Evolutionary conservation across 1,140 invertebrate species (phyloP).

Genomic region (Drosophila ambigua): DNA sequence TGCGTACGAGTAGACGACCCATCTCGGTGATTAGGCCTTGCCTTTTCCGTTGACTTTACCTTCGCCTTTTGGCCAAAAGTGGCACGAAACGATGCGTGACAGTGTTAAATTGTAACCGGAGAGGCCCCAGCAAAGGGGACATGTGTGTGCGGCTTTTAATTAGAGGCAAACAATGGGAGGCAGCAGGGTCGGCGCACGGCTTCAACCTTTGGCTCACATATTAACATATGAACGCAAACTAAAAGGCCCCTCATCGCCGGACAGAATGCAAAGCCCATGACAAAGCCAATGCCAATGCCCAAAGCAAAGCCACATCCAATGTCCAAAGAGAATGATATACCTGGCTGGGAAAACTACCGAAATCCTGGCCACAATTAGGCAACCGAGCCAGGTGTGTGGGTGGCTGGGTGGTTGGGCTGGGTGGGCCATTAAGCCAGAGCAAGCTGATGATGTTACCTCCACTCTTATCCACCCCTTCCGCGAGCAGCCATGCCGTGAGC

Average conservation of each 20-base stretch:
- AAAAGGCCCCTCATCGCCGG: conserved; percentile 41
- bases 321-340: conserved; percentile 26
- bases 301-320: conserved; percentile 14
- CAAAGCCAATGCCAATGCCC: conserved; percentile 25
- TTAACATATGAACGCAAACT: conserved; percentile 76
- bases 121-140: neutral
- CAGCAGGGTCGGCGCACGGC: conserved; percentile 24
- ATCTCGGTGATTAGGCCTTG: conserved; percentile 61
- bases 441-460: neutral
- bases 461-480: conserved; percentile 11
- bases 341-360: conserved; percentile 27
- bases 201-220: conserved; percentile 58
- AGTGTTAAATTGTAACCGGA: conserved; percentile 68
- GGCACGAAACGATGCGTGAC: conserved; percentile 76
- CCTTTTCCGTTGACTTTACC: conserved; percentile 23
- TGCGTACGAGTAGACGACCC: conserved; percentile 30
- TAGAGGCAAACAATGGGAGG: conserved; percentile 64
- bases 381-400: conserved; percentile 39
- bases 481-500: conserved; percentile 30
- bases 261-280: conserved; percentile 43
- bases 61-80: conserved; percentile 55
- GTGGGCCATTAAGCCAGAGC: conserved; percentile 20
- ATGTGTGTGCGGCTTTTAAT: conserved; percentile 66
- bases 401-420: neutral
- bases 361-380: conserved; percentile 62